Percentiles rank a stretch among this genome's conserved stretches.
Evolutionary conservation across 2,113 vertebrate genomes (phyloP).

Genomic region (Gymnogyps californianus): DNA sequence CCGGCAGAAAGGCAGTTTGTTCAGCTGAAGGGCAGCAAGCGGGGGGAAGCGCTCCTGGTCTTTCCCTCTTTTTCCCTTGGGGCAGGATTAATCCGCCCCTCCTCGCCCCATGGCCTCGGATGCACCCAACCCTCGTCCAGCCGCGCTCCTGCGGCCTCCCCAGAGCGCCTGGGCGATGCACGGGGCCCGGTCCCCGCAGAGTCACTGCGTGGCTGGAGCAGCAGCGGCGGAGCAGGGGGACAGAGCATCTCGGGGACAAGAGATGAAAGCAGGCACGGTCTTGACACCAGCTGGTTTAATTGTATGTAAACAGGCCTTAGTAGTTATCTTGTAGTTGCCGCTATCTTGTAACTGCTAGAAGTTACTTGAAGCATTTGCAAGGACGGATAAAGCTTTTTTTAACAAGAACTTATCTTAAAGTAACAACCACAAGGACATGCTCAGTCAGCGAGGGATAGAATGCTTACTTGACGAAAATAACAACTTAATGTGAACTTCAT

Average conservation of each 20-base stretch:
- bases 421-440: too few relatives aligned
- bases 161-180: fast-evolving
- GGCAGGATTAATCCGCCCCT: background rate
- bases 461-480: too few relatives aligned
- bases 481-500: too few relatives aligned
- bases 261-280: background rate
- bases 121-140: background rate
- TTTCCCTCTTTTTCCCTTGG: background rate
- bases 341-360: too few relatives aligned
- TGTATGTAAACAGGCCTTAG: too few relatives aligned
- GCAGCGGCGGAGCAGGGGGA: fast-evolving
- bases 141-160: fast-evolving
- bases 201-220: background rate
- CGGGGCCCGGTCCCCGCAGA: background rate
- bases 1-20: background rate
- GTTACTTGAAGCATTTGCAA: too few relatives aligned
- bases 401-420: too few relatives aligned
- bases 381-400: too few relatives aligned
- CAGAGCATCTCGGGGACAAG: background rate
- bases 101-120: background rate
- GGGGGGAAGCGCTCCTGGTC: background rate
- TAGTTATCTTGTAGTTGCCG: too few relatives aligned
- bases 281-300: too few relatives aligned
- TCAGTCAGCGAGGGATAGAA: too few relatives aligned
- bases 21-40: background rate